Base-by-base conservation (phyloP, 2,888 invertebrate species). In the Zhuqinia jingwanae region DNA sequence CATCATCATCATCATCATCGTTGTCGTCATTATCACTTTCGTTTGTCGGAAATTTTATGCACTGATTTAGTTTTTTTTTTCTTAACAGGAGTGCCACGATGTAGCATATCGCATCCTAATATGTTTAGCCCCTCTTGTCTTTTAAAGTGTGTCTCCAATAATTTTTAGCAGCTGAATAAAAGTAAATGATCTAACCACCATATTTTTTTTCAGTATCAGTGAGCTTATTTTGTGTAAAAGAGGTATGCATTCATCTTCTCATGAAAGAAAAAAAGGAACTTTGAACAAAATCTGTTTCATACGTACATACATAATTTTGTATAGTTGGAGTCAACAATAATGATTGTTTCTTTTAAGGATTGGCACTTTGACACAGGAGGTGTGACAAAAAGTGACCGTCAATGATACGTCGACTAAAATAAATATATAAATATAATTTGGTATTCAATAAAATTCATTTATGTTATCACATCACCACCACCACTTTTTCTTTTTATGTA, bases 11-110 rank as follows among this genome's bases (percentile, higher is more conserved):
- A 22, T 77, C 68, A 68, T 68, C 22, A 30, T 76, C 42, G 42
- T 30, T 30, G n/a, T n/a, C n/a, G n/a, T n/a, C n/a, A n/a, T 58
- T 58, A 17, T 22, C 45, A 22, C 25, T 60, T 63, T 17, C n/a
- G 50, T 63, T 65, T 63, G 75, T 75, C 22, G 17, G 60, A 75
- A 63, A 15, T 53, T 53, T 70, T 22, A 45, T 84, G 84, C 75
- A 84, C 84, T 78, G 84, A 84, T 84, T 84, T 84, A 65, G 27
- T 76, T 81, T 76, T 75, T 30, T 63, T 70, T 75, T 30, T 63
- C 58, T 50, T 45, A 56, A 36, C 8, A 83, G 83, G 83, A 83
- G 83, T 83, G 84, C 77, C 60, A n/a, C 50, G 30, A 6, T 36
- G 3, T 36, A 36, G 3, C 36, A 36, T 36, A n/a, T n/a, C n/a